These are phyloP conservation scores for Petroica traversi DNA, from an alignment of 2,113 vertebrate genomes.

Conservation along the genomic window DNA sequence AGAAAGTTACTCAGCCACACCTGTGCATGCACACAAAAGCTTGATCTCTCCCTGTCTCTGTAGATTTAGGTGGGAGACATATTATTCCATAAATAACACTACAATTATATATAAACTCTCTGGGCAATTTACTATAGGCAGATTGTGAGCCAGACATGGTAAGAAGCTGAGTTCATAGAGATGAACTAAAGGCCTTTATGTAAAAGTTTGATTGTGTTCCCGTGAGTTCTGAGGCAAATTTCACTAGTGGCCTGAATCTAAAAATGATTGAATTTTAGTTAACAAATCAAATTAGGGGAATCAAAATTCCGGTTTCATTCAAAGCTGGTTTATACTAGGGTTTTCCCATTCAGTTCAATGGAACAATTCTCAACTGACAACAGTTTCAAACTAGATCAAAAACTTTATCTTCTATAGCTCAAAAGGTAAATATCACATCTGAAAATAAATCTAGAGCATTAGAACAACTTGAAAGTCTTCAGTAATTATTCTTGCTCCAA, in stretches of 20 bases:
- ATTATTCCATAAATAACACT: neutral
- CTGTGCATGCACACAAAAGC: neutral
- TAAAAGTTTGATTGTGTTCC: neutral
- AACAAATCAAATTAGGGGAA: neutral
- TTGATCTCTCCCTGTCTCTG: neutral
- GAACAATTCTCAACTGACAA: neutral
- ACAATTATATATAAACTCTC: neutral
- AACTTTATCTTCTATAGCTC: neutral
- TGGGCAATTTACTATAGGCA: neutral
- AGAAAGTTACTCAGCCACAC: neutral
- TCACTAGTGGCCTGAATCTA: neutral
- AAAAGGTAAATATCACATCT: neutral
- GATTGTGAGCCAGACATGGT: neutral
- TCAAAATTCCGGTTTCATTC: neutral
- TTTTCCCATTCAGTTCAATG: neutral
- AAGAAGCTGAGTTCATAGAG: neutral
- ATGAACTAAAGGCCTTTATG: neutral
- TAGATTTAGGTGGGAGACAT: neutral
- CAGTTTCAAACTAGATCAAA: neutral
- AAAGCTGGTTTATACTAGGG: neutral
- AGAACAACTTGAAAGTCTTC: neutral
- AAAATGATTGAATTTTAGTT: neutral
- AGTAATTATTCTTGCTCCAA: neutral
- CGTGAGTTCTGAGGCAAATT: neutral
- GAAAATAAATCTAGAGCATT: neutral